Percentiles rank a stretch among this genome's conserved stretches.
These are phyloP conservation scores for Grapholita molesta DNA, from an alignment of 1,140 invertebrate genomes.

Conservation along the genomic window DNA sequence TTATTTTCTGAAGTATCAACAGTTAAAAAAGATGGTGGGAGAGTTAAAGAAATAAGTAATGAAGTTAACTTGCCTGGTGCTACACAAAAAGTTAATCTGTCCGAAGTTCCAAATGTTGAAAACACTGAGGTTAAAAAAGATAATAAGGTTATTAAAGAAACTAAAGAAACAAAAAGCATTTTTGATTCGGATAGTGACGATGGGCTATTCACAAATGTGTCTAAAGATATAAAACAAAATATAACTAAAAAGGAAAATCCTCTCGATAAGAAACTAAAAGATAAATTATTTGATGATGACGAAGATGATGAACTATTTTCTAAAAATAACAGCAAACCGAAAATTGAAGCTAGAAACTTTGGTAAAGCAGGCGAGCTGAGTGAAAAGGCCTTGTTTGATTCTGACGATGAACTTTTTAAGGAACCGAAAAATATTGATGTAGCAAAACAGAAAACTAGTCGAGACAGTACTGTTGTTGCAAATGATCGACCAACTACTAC, in stretches of 20 bases:
- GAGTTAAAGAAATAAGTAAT: background rate
- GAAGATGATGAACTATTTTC: slow-evolving; percentile 4
- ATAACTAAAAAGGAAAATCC: background rate
- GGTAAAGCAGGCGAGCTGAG: slow-evolving; percentile 16
- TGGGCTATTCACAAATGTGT: slow-evolving; percentile 33
- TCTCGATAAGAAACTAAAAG: background rate
- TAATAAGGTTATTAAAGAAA: slow-evolving; percentile 17
- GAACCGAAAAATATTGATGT: slow-evolving; percentile 20
- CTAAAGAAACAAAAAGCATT: slow-evolving; percentile 36
- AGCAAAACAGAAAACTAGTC: background rate
- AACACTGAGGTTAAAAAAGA: slow-evolving; percentile 10
- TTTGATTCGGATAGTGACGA: slow-evolving; percentile 55
- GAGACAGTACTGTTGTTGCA: slow-evolving; percentile 19
- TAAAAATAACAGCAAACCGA: slow-evolving; percentile 28
- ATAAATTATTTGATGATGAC: slow-evolving; percentile 6
- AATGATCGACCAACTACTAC: slow-evolving; percentile 22
- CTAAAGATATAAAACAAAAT: background rate
- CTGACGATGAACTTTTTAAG: slow-evolving; percentile 15
- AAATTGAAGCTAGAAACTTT: background rate
- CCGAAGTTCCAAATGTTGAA: background rate
- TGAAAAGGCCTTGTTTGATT: background rate
- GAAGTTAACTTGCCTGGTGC: background rate
- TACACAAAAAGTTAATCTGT: slow-evolving; percentile 15
- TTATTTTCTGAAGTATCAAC: slow-evolving; percentile 49
- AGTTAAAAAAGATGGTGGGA: background rate